Conservation (phyloP, 2,113 vertebrate species). For the Podarcis raffonei region DNA sequence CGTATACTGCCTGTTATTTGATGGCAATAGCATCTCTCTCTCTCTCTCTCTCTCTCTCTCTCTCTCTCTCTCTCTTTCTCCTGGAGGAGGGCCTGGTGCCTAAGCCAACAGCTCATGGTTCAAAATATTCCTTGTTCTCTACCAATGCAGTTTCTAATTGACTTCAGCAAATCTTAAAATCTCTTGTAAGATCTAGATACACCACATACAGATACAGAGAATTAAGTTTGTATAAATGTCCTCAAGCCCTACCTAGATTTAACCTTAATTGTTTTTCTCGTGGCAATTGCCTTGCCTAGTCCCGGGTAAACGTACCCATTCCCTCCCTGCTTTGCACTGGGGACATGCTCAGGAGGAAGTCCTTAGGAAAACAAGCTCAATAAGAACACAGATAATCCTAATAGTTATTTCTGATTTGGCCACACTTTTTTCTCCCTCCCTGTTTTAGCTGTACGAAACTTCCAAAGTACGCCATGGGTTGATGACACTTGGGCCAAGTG, state of each 20-base stretch:
- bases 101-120: too few relatives aligned
- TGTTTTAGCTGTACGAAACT: constrained; percentile 77
- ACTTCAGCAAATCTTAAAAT: too few relatives aligned
- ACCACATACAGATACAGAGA: neutral
- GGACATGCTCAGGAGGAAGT: neutral
- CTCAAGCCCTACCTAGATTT: neutral
- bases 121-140: too few relatives aligned
- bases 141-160: too few relatives aligned
- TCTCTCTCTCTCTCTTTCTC: too few relatives aligned
- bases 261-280: neutral
- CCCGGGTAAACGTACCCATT: neutral
- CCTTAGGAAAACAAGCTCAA: neutral
- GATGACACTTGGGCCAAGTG: constrained; percentile 83
- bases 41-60: too few relatives aligned
- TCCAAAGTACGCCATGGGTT: constrained; percentile 79
- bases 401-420: neutral
- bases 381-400: neutral
- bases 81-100: too few relatives aligned
- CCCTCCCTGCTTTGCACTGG: neutral
- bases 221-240: neutral
- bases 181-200: neutral
- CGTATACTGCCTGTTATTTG: too few relatives aligned
- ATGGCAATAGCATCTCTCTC: too few relatives aligned
- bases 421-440: neutral
- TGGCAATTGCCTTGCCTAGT: neutral